These are phyloP conservation scores for Ceryle rudis DNA, from an alignment of 2,797 vertebrate genomes.

Conservation along the genomic window DNA sequence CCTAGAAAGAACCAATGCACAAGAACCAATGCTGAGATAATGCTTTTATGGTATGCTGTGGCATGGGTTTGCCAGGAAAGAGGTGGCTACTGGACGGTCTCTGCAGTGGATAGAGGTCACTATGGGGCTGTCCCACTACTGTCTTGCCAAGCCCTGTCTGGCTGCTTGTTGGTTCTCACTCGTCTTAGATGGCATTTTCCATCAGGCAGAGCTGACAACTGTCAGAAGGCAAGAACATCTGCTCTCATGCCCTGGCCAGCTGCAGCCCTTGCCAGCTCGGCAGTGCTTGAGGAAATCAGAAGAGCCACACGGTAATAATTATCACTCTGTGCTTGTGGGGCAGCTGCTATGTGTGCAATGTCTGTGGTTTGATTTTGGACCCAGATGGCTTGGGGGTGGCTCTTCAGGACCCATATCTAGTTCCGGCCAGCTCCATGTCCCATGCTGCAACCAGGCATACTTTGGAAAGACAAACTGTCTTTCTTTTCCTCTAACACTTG, in stretches of 20 bases:
- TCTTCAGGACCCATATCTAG: not conserved
- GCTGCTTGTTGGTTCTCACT: not conserved
- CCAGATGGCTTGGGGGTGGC: not conserved
- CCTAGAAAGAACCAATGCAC: fast-evolving
- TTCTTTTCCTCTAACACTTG: not conserved
- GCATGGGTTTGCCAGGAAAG: not conserved
- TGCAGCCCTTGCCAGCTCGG: not conserved
- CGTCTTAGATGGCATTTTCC: slow-evolving; percentile 13
- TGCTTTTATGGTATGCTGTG: not conserved
- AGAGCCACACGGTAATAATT: slow-evolving; percentile 1
- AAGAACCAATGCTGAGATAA: not conserved
- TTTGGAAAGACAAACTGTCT: not conserved
- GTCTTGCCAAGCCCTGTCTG: not conserved
- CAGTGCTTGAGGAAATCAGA: not conserved
- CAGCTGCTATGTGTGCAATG: not conserved
- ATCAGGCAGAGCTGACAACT: not conserved
- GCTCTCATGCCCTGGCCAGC: not conserved
- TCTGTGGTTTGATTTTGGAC: slow-evolving; percentile 38
- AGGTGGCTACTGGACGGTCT: not conserved
- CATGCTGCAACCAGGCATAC: not conserved
- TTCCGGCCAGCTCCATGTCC: not conserved
- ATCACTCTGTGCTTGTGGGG: not conserved
- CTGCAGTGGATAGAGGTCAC: not conserved
- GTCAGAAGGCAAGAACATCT: slow-evolving; percentile 35
- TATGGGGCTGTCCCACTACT: not conserved